phyloP scores from a whole-genome alignment of 2,797 vertebrate species.

The Pseudotriccus pelzelni region DNA sequence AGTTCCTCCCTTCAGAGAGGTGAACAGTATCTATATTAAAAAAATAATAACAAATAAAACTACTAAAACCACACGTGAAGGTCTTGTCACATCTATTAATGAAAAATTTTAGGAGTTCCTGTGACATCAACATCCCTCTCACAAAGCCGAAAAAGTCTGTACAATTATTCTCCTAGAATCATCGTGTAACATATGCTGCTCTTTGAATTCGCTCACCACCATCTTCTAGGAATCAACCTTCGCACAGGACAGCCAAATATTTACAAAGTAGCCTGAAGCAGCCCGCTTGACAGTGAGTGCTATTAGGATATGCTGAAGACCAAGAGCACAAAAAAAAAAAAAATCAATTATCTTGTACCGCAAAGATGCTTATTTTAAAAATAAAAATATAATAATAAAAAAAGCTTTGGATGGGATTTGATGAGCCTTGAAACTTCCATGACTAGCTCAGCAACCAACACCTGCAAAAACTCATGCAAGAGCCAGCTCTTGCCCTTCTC shows the following conservation, averaged over 20 bases:
- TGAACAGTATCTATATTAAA: not conserved
- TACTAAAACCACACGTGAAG: not conserved
- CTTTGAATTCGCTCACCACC: not conserved
- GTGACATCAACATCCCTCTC: not conserved
- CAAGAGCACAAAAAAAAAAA: not conserved
- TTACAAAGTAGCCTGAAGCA: not conserved
- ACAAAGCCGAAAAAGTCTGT: not conserved
- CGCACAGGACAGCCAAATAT: not conserved
- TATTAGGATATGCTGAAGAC: not conserved
- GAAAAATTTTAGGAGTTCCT: not conserved
- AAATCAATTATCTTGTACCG: not conserved
- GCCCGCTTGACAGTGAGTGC: not conserved
- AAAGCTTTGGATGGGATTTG: not conserved
- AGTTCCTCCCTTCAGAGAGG: not conserved
- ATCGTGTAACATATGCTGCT: not conserved
- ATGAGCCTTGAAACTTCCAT: not conserved
- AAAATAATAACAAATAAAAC: too few species aligned
- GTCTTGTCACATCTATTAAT: not conserved
- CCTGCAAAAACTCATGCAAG: not conserved
- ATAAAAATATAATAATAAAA: not conserved
- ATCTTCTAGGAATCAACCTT: constrained; percentile 9
- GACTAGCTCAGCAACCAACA: not conserved
- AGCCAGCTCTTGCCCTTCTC: not conserved
- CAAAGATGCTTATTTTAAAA: not conserved
- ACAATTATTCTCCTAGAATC: not conserved